These are phyloP conservation scores for Drosophila anceps DNA, from an alignment of 2,888 invertebrate genomes.

Conservation along the genomic window DNA sequence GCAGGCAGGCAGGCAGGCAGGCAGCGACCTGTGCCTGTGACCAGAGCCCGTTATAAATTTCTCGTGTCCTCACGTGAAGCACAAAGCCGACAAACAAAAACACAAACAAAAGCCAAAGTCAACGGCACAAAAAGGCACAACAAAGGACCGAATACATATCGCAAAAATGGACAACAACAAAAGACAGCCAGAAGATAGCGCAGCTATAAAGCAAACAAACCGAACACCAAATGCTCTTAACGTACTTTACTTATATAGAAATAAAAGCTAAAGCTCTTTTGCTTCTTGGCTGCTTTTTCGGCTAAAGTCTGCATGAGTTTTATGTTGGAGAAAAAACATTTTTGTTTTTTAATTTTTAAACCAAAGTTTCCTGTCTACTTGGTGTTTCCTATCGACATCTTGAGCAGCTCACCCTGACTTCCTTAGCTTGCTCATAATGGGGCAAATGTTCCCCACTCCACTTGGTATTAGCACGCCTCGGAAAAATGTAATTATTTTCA, in stretches of 20 bases:
- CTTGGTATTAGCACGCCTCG: not conserved
- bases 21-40: constrained; percentile 23
- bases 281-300: not conserved
- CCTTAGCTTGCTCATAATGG: not conserved
- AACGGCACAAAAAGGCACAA: constrained; percentile 54
- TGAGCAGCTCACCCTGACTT: not conserved
- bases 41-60: constrained; percentile 52
- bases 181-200: constrained; percentile 14
- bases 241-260: not conserved
- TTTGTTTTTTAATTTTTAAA: not conserved
- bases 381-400: not conserved
- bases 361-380: not conserved
- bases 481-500: not conserved
- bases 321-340: too few relatives aligned
- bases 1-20: not conserved
- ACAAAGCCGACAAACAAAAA: constrained; percentile 47
- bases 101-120: constrained; percentile 39
- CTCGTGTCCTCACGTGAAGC: constrained; percentile 44
- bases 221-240: constrained; percentile 7
- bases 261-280: not conserved
- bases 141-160: constrained; percentile 47
- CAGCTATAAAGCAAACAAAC: not conserved
- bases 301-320: not conserved
- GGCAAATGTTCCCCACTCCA: not conserved
- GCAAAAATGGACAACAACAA: constrained; percentile 54